Evolutionary conservation across 2,113 vertebrate genomes (phyloP).

Genomic region (Heterocephalus glaber): DNA sequence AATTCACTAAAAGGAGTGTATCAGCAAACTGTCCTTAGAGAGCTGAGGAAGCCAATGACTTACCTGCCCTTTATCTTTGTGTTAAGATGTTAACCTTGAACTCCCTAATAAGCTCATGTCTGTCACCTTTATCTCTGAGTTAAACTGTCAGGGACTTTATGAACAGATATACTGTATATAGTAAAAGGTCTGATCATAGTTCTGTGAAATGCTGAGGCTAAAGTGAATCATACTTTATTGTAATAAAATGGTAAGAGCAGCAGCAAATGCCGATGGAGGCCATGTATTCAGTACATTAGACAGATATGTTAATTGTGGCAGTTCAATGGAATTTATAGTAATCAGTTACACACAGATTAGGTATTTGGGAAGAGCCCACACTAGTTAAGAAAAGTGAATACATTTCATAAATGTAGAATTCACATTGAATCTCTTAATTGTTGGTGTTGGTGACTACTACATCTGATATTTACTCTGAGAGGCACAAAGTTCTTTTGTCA

Average conservation of each 20-base stretch:
- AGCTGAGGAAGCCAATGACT: not conserved
- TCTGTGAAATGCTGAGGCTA: not conserved
- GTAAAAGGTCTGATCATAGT: not conserved
- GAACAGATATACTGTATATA: not conserved
- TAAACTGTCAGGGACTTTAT: not conserved
- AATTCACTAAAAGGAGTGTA: not conserved
- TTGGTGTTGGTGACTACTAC: not conserved
- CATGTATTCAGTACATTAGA: rapidly evolving
- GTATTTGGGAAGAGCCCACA: not conserved
- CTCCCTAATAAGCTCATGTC: not conserved
- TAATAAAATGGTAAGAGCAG: not conserved
- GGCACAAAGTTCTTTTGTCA: not conserved
- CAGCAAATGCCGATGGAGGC: not conserved
- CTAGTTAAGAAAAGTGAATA: not conserved
- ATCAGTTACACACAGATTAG: not conserved
- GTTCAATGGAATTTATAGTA: not conserved
- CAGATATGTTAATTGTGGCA: not conserved
- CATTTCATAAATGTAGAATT: not conserved
- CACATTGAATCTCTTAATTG: not conserved
- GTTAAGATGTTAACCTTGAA: not conserved
- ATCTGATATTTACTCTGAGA: not conserved
- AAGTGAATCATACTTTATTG: not conserved
- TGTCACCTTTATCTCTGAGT: not conserved
- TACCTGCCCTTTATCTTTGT: not conserved
- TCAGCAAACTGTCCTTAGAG: not conserved